Evolutionary conservation across 2,888 invertebrate species (phyloP), one percentile per base, ranked within the genome.

Genomic region (Mesorhabditis belari): DNA sequence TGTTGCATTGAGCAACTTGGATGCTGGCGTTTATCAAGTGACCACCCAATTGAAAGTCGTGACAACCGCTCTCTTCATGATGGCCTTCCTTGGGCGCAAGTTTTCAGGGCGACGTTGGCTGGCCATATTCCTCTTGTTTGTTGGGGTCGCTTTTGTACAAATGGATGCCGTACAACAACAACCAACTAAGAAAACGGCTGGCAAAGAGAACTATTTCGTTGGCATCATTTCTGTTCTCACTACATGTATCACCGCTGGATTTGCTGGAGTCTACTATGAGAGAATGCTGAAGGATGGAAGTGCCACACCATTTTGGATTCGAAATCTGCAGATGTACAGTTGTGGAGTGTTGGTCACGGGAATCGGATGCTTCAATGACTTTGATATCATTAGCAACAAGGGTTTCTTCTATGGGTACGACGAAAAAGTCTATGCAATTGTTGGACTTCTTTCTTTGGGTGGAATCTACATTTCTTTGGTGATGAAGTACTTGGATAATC

Each of bases 261-360:
- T 81, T 62, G 81, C 81, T 4, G 81, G 77, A 17, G 81, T 81
- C 27, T 81, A 80, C 60, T 81, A 81, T 58, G 81, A 81, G 66
- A 80, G 74, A 62, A 80, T 81, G 80, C 73, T 81, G 17, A 81
- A 81, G 62, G 79, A 81, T 60, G 76, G 75, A 2, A 71, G 76
- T 23, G 58, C 61, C 25, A 77, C 79, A 4, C 74, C 81, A 3
- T 79, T 81, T 58, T 81, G 81, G 81, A 71, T 81, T 55, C 68
- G 81, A 23, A 81, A 81, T 60, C 64, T 81, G 69, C 81, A 81
- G 64, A 79, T 81, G 78, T 81, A 81, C 69, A 71, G 72, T 21
- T 80, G 77, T 59, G 81, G 81, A 51, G 68, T 79, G 60, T 66
- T 66, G 19, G 74, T 71, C 44, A 75, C 81, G 2, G 60, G 60